A percentile compares a stretch with the other conserved stretches of the same genome.
Evolutionary conservation across 2,888 invertebrate genomes (phyloP).

Genomic region (Mimas tiliae): DNA sequence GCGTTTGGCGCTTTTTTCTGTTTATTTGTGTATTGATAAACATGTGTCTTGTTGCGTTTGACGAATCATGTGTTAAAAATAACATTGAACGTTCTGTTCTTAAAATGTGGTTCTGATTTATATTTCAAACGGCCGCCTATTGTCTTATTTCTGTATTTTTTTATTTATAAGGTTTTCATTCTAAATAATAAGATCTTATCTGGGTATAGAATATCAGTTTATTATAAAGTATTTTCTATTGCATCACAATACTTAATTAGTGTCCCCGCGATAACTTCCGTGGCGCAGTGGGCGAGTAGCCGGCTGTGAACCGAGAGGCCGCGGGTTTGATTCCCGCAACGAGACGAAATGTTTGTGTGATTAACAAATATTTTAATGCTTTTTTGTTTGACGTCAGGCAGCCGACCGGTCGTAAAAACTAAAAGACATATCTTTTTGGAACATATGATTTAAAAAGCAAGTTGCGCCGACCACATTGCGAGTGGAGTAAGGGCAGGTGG

Average conservation of each 20-base stretch:
- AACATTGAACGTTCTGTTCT: conserved; percentile 25
- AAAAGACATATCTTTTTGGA: too few relatives aligned
- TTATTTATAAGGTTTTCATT: neutral
- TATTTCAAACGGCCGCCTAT: neutral
- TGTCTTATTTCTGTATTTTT: neutral
- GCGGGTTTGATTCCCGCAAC: too few relatives aligned
- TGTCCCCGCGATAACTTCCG: too few relatives aligned
- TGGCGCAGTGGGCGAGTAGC: too few relatives aligned
- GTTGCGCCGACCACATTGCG: too few relatives aligned
- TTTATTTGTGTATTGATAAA: conserved; percentile 53
- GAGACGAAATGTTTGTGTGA: too few relatives aligned
- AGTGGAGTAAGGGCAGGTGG: too few relatives aligned
- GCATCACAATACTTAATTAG: neutral
- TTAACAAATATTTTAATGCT: too few relatives aligned
- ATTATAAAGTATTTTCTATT: neutral
- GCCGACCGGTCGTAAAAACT: too few relatives aligned
- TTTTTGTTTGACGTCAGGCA: too few relatives aligned
- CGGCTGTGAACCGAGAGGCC: too few relatives aligned
- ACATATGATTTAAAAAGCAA: too few relatives aligned
- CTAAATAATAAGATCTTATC: neutral
- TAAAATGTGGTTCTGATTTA: neutral
- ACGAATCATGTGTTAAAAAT: conserved; percentile 39
- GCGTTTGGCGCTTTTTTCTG: conserved; percentile 64
- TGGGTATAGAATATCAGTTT: neutral
- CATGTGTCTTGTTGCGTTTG: conserved; percentile 36